phyloP scores from a whole-genome alignment of 2,888 invertebrate species.

The Cheilosia scutellata region DNA sequence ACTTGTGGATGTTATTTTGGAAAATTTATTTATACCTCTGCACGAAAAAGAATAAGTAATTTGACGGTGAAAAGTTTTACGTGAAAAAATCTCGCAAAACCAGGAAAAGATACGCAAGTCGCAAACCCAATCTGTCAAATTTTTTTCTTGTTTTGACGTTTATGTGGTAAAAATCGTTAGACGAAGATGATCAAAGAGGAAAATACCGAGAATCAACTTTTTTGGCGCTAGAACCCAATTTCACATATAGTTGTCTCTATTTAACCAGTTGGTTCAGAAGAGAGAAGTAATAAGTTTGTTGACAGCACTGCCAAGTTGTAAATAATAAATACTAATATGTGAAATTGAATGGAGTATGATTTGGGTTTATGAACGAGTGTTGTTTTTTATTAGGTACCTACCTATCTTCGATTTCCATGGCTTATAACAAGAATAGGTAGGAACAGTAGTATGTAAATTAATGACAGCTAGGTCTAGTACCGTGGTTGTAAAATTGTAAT shows the following conservation, averaged over 20 bases:
- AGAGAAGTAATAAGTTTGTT: too few relatives aligned
- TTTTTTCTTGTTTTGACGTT: slow-evolving; percentile 2
- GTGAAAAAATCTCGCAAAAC: slow-evolving; percentile 49
- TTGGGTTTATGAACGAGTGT: too few relatives aligned
- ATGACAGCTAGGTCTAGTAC: too few relatives aligned
- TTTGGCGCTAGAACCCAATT: slow-evolving; percentile 17
- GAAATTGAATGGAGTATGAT: too few relatives aligned
- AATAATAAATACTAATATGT: too few relatives aligned
- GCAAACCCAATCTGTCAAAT: background rate
- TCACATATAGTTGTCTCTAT: slow-evolving; percentile 8
- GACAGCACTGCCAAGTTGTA: too few relatives aligned
- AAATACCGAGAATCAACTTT: slow-evolving; percentile 5
- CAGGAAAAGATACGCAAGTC: slow-evolving; percentile 21
- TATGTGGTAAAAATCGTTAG: slow-evolving; percentile 2
- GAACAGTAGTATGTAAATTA: too few relatives aligned
- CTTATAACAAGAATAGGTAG: too few relatives aligned
- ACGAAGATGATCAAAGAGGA: background rate
- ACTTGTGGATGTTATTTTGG: slow-evolving; percentile 82
- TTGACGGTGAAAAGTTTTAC: slow-evolving; percentile 23
- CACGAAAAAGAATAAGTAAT: slow-evolving; percentile 24
- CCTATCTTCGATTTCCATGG: too few relatives aligned
- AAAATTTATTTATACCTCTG: slow-evolving; percentile 29
- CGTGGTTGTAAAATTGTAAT: too few relatives aligned
- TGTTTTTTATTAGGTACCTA: too few relatives aligned
- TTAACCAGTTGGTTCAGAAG: background rate